These are phyloP conservation scores for Epinephelus malabaricus DNA, from an alignment of 2,797 vertebrate genomes.

Conservation along the genomic window DNA sequence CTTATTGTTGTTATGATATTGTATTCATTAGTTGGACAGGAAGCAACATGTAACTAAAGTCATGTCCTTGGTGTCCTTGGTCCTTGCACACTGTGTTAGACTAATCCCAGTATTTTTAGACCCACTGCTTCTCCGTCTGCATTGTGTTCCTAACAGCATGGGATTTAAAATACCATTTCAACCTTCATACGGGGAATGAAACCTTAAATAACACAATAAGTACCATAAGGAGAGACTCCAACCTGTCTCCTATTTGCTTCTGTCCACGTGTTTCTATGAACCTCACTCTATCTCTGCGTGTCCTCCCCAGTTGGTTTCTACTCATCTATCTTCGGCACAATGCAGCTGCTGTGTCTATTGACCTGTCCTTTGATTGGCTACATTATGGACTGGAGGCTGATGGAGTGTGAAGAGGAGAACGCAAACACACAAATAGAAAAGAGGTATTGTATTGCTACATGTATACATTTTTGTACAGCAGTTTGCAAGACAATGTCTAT, in stretches of 20 bases:
- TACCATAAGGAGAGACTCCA: no score
- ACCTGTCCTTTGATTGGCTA: slow-evolving; percentile 92
- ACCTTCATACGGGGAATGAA: not conserved
- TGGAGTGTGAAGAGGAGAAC: slow-evolving; percentile 82
- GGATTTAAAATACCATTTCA: not conserved
- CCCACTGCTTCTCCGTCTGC: not conserved
- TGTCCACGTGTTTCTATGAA: not conserved
- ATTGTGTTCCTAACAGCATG: not conserved
- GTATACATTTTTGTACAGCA: not conserved
- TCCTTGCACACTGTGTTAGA: not conserved
- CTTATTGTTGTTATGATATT: not conserved
- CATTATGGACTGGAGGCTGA: slow-evolving; percentile 94
- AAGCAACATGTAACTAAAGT: not conserved
- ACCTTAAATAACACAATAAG: not conserved
- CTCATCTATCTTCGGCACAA: slow-evolving; percentile 88
- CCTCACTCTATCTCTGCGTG: not conserved
- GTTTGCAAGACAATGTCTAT: not conserved
- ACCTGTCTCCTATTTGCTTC: not conserved
- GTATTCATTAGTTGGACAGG: not conserved
- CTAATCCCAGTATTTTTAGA: not conserved
- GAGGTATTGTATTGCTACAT: slow-evolving; percentile 59
- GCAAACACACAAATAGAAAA: slow-evolving; percentile 41
- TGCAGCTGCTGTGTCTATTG: slow-evolving; percentile 91
- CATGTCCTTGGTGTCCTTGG: not conserved
- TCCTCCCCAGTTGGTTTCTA: slow-evolving; percentile 86